Base-by-base conservation (phyloP, 1,140 invertebrate genomes). In the Ridgeia piscesae region DNA sequence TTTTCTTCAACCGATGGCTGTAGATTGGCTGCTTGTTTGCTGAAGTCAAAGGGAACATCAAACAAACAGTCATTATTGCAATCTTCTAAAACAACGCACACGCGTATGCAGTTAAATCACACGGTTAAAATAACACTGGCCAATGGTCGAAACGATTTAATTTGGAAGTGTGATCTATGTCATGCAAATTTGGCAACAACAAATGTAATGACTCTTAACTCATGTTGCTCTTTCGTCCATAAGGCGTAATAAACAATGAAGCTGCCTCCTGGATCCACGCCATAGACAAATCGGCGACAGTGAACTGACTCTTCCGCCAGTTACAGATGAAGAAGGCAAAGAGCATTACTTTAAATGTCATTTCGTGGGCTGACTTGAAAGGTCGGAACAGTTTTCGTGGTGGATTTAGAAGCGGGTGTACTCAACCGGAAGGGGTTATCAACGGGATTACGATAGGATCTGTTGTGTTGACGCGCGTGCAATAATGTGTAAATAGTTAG, bases 81-180 rank as follows among this genome's bases (percentile, higher is more conserved):
- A n/a, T n/a, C n/a, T n/a, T n/a, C n/a, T n/a, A n/a, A n/a, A n/a
- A n/a, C n/a, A n/a, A 77, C 58, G 27, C 58, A 77, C 58, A 77
- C 58, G 27, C 17, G 27, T 31, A 77, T 31, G 17, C 48, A 77
- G 42, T 4, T 42, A 42, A 42, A 42, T 42, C 42, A 42, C 11
- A 42, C 4, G 42, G 42, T 42, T 91, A 33, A 35, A n/a, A 35
- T 35, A n/a, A n/a, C n/a, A n/a, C n/a, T n/a, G n/a, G n/a, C n/a
- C n/a, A n/a, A n/a, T n/a, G n/a, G n/a, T n/a, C 34, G 90, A 42
- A 42, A 91, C 34, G 90, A 91, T 42, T 31, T 35, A 91, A 21
- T 91, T 91, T 9, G 89, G 89, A 33, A 33, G 33, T 35, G 89
- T 34, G 89, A 89, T 14, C 89, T 11, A 14, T 89, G 89, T 35